These are phyloP conservation scores for Eubasilissa splendida DNA, from an alignment of 2,888 invertebrate genomes.

Conservation along the genomic window DNA sequence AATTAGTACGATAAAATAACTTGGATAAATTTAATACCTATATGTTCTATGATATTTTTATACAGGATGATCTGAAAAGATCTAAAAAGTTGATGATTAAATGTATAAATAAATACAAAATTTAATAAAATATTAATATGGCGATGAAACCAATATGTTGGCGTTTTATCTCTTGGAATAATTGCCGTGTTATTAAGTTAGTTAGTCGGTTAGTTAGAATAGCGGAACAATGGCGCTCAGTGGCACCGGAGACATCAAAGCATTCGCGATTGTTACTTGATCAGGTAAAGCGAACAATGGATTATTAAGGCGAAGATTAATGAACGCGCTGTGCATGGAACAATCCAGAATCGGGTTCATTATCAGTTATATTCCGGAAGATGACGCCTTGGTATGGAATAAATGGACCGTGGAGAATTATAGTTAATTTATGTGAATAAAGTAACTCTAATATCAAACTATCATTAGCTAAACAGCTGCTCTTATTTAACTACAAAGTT, in stretches of 20 bases:
- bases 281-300: conserved; percentile 32
- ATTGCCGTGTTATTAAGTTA: conserved; percentile 9
- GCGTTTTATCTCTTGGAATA: background rate
- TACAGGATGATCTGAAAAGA: too few species aligned
- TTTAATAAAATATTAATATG: too few species aligned
- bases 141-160: too few species aligned
- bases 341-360: conserved; percentile 45
- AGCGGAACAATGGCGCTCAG: conserved; percentile 4
- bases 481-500: too few species aligned
- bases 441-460: too few species aligned
- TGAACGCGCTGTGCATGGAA: conserved; percentile 31
- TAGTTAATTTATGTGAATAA: too few species aligned
- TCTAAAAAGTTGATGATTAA: too few species aligned
- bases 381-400: conserved; percentile 31
- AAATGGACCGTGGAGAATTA: conserved; percentile 46
- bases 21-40: too few species aligned
- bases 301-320: conserved; percentile 31
- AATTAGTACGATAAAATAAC: too few species aligned
- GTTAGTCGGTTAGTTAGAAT: conserved; percentile 1
- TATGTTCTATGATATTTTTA: too few species aligned
- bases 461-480: too few species aligned
- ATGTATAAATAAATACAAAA: too few species aligned
- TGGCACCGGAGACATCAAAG: conserved; percentile 31
- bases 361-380: conserved; percentile 47
- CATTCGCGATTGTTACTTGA: conserved; percentile 25